Conservation (phyloP, 2,888 invertebrate genomes). For the Diogma glabrata region DNA sequence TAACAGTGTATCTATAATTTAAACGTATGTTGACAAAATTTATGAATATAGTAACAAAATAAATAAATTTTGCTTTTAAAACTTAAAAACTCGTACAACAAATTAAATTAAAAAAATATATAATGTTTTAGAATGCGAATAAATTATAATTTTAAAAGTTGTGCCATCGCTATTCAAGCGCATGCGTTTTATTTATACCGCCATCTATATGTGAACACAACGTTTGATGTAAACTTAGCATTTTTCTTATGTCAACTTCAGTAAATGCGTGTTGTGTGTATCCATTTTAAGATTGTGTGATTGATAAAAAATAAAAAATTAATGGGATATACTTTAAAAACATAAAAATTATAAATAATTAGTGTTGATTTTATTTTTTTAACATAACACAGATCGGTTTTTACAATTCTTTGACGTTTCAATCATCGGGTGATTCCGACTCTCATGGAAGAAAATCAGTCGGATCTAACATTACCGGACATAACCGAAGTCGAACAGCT, state of each 20-base stretch:
- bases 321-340: neutral
- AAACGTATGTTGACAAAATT: no score
- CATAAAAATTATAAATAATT: conserved; percentile 5
- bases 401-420: conserved; percentile 13
- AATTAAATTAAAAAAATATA: no score
- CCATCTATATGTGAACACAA: conserved; percentile 3
- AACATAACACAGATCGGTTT: conserved; percentile 8
- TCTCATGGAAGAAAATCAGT: conserved; percentile 20
- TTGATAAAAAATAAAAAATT: conserved; percentile 7
- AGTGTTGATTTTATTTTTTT: conserved; percentile 4
- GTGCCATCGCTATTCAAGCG: no score
- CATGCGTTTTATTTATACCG: conserved; percentile 1
- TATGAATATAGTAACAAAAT: no score
- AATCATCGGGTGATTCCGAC: conserved; percentile 18
- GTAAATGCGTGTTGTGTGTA: conserved; percentile 8
- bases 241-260: conserved; percentile 8
- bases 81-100: no score
- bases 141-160: no score
- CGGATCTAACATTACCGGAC: conserved; percentile 57
- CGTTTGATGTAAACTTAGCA: neutral
- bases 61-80: no score
- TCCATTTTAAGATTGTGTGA: conserved; percentile 8
- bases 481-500: conserved; percentile 58
- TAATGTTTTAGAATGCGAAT: no score
- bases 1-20: no score